Evolutionary conservation across 2,797 vertebrate genomes (phyloP).

Genomic region (Pelochelys cantorii): DNA sequence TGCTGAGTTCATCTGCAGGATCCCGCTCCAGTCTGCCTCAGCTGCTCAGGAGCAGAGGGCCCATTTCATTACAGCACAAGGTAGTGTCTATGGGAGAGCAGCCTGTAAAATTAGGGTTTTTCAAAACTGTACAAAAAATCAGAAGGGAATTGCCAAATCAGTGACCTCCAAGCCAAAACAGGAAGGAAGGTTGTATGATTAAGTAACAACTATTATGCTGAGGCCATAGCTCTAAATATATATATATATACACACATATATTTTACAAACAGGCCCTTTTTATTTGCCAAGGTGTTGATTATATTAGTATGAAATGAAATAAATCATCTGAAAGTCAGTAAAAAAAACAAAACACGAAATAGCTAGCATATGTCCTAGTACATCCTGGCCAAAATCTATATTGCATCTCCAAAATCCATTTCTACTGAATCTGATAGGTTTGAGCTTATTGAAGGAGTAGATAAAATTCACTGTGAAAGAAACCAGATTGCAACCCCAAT

Average conservation of each 20-base stretch:
- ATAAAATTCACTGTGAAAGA: conserved; percentile 5
- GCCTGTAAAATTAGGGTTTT: background rate
- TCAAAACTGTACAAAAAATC: background rate
- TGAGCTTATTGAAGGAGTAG: background rate
- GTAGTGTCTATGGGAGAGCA: conserved; percentile 51
- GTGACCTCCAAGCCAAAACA: conserved; percentile 31
- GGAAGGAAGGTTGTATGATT: background rate
- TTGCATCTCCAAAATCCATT: background rate
- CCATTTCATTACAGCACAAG: conserved; percentile 58
- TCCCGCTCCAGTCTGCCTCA: conserved; percentile 43
- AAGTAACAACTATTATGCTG: background rate
- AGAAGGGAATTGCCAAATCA: conserved; percentile 48
- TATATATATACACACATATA: background rate
- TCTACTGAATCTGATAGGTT: background rate
- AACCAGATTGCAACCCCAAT: background rate
- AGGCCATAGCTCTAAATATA: conserved; percentile 5
- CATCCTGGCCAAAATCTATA: background rate
- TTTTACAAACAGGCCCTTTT: background rate
- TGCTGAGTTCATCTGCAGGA: conserved; percentile 20
- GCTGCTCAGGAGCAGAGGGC: conserved; percentile 42
- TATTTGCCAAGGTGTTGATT: background rate
- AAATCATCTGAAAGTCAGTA: background rate
- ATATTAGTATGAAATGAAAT: background rate
- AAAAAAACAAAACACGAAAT: background rate
- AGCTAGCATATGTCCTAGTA: background rate